Percentiles rank a stretch among this genome's conserved stretches.
Conservation (phyloP, 1,140 invertebrate species). For the Lordiphosa collinella region DNA sequence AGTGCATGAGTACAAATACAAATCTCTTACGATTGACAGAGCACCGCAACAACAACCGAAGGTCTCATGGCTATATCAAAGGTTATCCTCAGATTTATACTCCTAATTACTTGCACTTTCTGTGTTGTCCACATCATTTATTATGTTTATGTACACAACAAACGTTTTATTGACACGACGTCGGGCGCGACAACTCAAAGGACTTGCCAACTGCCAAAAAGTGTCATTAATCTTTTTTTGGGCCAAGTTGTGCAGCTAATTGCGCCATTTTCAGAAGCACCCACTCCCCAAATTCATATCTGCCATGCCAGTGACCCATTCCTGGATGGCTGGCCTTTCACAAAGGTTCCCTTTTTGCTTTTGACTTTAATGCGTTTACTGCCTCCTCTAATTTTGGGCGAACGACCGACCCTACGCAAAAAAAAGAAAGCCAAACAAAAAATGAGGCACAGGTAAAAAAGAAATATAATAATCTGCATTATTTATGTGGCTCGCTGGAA, state of each 20-base stretch:
- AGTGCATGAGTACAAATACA: slow-evolving; percentile 21
- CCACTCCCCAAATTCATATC: slow-evolving; percentile 27
- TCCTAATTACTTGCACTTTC: slow-evolving; percentile 66
- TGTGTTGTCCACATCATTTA: slow-evolving; percentile 53
- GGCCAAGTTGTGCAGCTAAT: slow-evolving; percentile 70
- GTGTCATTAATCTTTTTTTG: slow-evolving; percentile 63
- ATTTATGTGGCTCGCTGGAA: slow-evolving; percentile 58
- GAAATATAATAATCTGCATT: slow-evolving; percentile 36
- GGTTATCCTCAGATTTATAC: slow-evolving; percentile 63
- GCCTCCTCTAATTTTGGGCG: slow-evolving; percentile 35
- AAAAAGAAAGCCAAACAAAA: slow-evolving; percentile 18
- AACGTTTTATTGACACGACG: slow-evolving; percentile 67
- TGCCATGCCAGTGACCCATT: slow-evolving; percentile 17
- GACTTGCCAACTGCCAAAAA: slow-evolving; percentile 26
- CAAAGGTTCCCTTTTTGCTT: slow-evolving; percentile 30
- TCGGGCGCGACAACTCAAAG: slow-evolving; percentile 27
- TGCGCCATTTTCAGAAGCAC: slow-evolving; percentile 45
- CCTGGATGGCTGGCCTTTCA: slow-evolving; percentile 26
- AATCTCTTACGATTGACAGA: slow-evolving; percentile 4
- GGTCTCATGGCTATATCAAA: slow-evolving; percentile 5
- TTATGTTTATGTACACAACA: slow-evolving; percentile 65
- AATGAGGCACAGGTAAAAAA: slow-evolving; percentile 40
- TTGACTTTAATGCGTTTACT: slow-evolving; percentile 55
- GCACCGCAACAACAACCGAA: background rate
- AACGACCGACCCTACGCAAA: slow-evolving; percentile 15